Evolutionary conservation across 2,888 invertebrate species (phyloP).

Genomic region (Acanthococcus lagerstroemiae): DNA sequence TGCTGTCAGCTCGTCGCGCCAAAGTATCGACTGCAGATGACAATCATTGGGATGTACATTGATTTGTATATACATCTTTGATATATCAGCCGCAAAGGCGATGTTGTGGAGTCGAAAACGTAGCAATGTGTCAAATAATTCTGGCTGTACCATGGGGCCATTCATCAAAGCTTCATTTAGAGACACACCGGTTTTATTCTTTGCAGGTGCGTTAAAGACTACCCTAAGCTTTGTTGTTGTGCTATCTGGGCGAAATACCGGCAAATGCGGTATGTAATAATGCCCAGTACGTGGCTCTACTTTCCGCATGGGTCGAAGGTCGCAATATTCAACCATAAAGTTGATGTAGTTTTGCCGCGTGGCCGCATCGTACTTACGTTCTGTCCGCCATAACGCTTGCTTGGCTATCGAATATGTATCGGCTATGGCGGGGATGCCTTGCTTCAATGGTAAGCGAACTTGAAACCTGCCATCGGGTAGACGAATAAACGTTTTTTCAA

Average conservation of each 20-base stretch:
- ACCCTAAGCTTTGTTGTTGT: constrained; percentile 36
- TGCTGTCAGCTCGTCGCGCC: constrained; percentile 33
- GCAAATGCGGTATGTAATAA: constrained; percentile 37
- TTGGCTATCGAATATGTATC: neutral
- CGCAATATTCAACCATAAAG: constrained; percentile 12
- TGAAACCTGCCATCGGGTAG: constrained; percentile 7
- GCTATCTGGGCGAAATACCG: constrained; percentile 33
- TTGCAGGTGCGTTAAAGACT: too few species aligned
- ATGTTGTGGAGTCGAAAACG: constrained; percentile 37
- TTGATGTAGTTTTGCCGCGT: neutral
- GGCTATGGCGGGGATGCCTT: neutral
- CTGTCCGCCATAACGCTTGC: neutral
- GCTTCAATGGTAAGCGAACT: neutral
- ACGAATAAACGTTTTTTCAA: neutral
- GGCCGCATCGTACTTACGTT: neutral
- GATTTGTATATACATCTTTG: too few species aligned
- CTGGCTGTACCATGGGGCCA: constrained; percentile 39
- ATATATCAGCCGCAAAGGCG: constrained; percentile 40
- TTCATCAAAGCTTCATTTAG: constrained; percentile 39
- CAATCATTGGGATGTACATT: constrained; percentile 36
- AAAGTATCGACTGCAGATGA: constrained; percentile 40
- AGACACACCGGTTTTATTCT: constrained; percentile 37
- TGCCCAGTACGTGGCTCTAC: neutral
- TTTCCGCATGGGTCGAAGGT: neutral
- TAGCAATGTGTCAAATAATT: constrained; percentile 38